Evolutionary conservation across 23 tunicate species (phyloP).

Genomic region (Trididemnum clinides): DNA sequence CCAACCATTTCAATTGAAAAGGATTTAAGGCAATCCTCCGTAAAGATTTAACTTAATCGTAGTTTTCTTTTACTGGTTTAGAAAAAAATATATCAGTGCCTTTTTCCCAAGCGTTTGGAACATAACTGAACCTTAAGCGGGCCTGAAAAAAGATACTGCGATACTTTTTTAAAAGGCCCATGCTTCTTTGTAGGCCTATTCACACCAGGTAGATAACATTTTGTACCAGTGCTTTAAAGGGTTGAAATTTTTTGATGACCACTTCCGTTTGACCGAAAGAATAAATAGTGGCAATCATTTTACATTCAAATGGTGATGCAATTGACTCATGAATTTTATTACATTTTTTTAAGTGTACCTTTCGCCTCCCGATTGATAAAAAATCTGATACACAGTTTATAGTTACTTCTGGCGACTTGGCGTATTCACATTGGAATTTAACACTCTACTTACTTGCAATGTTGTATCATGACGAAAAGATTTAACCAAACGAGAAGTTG

Average conservation of each 20-base stretch:
- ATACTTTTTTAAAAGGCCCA: not conserved
- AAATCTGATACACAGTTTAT: not conserved
- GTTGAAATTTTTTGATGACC: not conserved
- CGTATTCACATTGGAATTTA: not conserved
- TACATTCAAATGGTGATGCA: too few relatives aligned
- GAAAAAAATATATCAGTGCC: not conserved
- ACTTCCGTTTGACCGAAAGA: not conserved
- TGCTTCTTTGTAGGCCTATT: not conserved
- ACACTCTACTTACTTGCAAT: not conserved
- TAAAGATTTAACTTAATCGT: not conserved
- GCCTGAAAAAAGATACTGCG: not conserved
- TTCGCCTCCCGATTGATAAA: not conserved
- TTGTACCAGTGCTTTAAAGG: not conserved
- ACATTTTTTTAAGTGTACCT: too few relatives aligned
- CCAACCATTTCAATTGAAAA: not conserved
- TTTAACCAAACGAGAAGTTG: not conserved
- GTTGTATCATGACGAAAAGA: not conserved
- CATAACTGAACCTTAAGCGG: not conserved
- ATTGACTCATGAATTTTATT: too few relatives aligned
- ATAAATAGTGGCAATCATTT: too few relatives aligned
- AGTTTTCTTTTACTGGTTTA: not conserved
- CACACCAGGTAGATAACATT: not conserved
- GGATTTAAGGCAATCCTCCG: not conserved
- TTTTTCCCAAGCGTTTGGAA: not conserved
- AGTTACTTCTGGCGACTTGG: not conserved